These are phyloP conservation scores for Mormyrops attenuatus DNA, from an alignment of 2,797 vertebrate genomes.

Conservation along the genomic window DNA sequence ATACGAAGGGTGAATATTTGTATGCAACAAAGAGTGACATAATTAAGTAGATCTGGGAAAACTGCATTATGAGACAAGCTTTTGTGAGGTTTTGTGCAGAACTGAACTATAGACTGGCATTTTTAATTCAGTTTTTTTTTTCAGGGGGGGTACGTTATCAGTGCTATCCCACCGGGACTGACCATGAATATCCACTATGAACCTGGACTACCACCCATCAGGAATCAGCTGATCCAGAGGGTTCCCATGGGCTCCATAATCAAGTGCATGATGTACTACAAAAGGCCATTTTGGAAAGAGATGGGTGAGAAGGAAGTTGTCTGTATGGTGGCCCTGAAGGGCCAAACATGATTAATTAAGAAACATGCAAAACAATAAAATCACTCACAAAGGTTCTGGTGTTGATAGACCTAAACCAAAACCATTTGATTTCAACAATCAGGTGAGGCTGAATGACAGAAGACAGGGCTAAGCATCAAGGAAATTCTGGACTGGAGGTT, in stretches of 20 bases:
- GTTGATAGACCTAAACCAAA: not conserved
- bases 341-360: not conserved
- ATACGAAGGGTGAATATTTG: not conserved
- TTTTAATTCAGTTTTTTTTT: slow-evolving; percentile 25
- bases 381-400: not conserved
- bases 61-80: not conserved
- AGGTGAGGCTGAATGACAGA: not conserved
- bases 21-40: not conserved
- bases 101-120: not conserved
- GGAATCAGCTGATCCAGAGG: slow-evolving; percentile 71
- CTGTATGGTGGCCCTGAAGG: not conserved
- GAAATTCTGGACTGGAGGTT: not conserved
- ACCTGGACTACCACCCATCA: slow-evolving; percentile 63
- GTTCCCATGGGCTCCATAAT: slow-evolving; percentile 73
- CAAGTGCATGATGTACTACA: slow-evolving; percentile 76
- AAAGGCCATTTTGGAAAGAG: slow-evolving; percentile 67
- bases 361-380: not conserved
- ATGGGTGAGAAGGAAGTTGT: slow-evolving; percentile 50
- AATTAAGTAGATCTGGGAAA: not conserved
- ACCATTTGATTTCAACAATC: not conserved
- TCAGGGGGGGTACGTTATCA: slow-evolving; percentile 64
- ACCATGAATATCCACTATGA: slow-evolving; percentile 67
- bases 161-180: slow-evolving; percentile 64
- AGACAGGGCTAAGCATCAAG: not conserved
- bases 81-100: not conserved